phyloP scores from a whole-genome alignment of 53 echinoderm and acorn worm genomes.

The Luidia sarsii region DNA sequence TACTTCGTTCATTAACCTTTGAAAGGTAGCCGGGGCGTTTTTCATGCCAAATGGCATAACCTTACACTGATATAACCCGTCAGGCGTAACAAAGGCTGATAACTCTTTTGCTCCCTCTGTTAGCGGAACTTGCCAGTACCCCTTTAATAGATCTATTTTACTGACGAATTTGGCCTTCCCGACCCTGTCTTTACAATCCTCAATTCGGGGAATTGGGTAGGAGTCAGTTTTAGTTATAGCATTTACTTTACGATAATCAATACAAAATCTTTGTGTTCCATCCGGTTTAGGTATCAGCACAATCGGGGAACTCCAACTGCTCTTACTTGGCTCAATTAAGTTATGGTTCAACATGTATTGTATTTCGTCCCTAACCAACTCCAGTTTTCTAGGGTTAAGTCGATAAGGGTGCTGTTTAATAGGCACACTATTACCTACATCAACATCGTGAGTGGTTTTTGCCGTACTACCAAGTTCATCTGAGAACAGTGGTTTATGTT shows the following conservation, averaged over 20 bases:
- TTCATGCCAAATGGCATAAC: constrained; percentile 57
- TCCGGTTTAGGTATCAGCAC: constrained; percentile 18
- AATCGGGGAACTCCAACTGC: constrained; percentile 40
- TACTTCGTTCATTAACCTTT: constrained; percentile 42
- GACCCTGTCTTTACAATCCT: constrained; percentile 51
- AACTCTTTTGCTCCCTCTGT: constrained; percentile 36
- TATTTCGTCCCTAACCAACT: constrained; percentile 15
- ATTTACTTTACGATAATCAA: constrained; percentile 64
- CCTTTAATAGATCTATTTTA: constrained; percentile 52
- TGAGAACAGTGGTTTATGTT: constrained; percentile 31
- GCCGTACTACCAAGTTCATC: constrained; percentile 39
- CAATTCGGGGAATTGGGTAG: constrained; percentile 46
- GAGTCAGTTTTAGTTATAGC: constrained; percentile 46
- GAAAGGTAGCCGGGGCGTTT: constrained; percentile 45
- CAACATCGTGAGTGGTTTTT: constrained; percentile 43
- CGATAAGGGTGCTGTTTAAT: constrained; percentile 69
- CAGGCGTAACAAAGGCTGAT: constrained; percentile 50
- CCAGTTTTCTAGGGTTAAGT: constrained; percentile 52
- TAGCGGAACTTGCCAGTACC: constrained; percentile 51
- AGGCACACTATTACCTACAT: constrained; percentile 55
- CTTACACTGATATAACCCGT: constrained; percentile 28
- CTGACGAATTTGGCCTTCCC: constrained; percentile 36
- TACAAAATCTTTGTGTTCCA: constrained; percentile 33
- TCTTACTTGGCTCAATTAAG: constrained; percentile 41
- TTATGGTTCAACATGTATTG: constrained; percentile 20